Evolutionary conservation across 2,113 vertebrate species (phyloP), one percentile per base, ranked within the genome.

Genomic region (Brachyhypopomus gauderio): DNA sequence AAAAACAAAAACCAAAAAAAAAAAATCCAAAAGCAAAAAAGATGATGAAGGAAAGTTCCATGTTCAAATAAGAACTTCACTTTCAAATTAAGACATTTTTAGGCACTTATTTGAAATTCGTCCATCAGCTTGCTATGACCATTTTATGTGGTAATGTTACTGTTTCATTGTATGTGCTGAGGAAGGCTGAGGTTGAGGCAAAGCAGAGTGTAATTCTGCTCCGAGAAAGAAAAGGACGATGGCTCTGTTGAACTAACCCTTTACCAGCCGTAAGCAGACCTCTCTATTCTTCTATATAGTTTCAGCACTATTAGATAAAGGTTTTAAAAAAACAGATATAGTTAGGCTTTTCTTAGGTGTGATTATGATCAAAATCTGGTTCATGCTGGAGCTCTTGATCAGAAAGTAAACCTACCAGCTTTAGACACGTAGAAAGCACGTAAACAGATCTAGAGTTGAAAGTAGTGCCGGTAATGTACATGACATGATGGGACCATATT

Each of bases 21-120:
- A 87, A 84, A 92, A 92, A 87, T 92, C 86, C 89, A 90, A 83
- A 92, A 92, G 92, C 86, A 89, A 90, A 83, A 87, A 92, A 91
- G 92, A 87, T 95, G 91, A 95, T 3, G 9, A 90, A 88, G 92
- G 92, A 89, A 90, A 90, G 93, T 88, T 88, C 89, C 63, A 67
- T 23, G 74, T 60, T 81, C 52, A 76, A 27, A 88, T 89, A 89
- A 93, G 88, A 84, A 84, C 64, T 72, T 87, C 88, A 90, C 86
- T 86, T 66, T 80, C 81, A 82, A 87, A 88, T 86, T 89, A 85
- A 87, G 86, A 87, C 88, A 88, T 92, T 89, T 85, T 82, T 89
- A 89, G 89, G 89, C 87, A 89, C 92, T 93, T 92, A 92, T 89
- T 89, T 91, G 90, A 90, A 90, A 88, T 87, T 89, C 88, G 83